Evolutionary conservation across 2,888 invertebrate genomes (phyloP).

Genomic region (Agriopis aurantiaria): DNA sequence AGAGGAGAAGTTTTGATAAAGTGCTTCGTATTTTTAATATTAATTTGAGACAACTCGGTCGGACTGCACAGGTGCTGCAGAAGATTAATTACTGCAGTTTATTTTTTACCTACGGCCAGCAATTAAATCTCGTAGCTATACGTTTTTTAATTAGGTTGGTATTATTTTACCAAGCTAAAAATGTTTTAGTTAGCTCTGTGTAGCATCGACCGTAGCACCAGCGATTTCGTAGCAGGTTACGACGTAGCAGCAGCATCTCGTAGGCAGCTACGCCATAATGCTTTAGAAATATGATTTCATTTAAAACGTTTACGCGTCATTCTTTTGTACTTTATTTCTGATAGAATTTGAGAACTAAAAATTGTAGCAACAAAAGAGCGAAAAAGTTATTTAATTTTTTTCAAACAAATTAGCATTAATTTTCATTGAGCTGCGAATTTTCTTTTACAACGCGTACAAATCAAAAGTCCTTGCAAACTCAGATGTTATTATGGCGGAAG

Average conservation of each 20-base stretch:
- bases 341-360: too few species aligned
- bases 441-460: not conserved
- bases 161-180: too few species aligned
- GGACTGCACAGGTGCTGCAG: not conserved
- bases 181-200: not conserved
- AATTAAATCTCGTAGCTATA: too few species aligned
- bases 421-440: not conserved
- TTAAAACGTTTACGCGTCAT: too few species aligned
- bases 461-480: not conserved
- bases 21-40: slow-evolving; percentile 3
- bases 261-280: too few species aligned
- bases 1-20: slow-evolving; percentile 15
- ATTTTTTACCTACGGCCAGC: too few species aligned
- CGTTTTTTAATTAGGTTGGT: too few species aligned
- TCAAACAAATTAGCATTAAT: not conserved
- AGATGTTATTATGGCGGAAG: not conserved
- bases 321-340: not conserved
- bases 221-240: not conserved
- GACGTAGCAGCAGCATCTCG: too few species aligned
- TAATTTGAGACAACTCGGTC: not conserved
- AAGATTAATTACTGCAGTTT: not conserved
- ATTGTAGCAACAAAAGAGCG: not conserved
- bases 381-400: too few species aligned
- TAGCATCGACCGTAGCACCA: not conserved
- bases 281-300: too few species aligned